Percentiles rank a stretch among this genome's conserved stretches.
Evolutionary conservation across 2,797 vertebrate genomes (phyloP).

Genomic region (Sylvia borin): DNA sequence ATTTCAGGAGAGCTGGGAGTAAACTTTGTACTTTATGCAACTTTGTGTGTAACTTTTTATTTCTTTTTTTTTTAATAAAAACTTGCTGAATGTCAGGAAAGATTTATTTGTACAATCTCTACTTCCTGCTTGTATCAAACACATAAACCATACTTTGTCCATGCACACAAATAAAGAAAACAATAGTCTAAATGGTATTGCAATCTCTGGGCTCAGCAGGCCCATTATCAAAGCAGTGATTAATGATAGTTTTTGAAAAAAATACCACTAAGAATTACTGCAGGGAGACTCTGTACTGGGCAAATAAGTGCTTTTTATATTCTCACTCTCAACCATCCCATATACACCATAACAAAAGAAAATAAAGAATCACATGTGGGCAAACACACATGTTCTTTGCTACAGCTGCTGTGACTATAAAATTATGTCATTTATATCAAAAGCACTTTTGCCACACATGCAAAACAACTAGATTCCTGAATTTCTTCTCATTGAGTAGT

Average conservation of each 20-base stretch:
- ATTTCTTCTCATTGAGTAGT: constrained; percentile 75
- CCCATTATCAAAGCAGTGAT: constrained; percentile 32
- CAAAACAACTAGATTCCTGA: constrained; percentile 72
- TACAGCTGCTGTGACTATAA: constrained; percentile 77
- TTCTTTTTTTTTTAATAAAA: not conserved
- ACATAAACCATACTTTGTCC: constrained; percentile 64
- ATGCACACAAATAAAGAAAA: constrained; percentile 66
- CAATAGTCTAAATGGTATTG: constrained; percentile 73
- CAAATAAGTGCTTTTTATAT: constrained; percentile 53
- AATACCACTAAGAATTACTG: constrained; percentile 66
- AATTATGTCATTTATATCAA: constrained; percentile 70
- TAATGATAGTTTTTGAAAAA: constrained; percentile 53
- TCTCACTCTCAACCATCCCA: constrained; percentile 28
- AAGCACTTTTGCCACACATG: constrained; percentile 71
- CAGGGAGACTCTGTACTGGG: constrained; percentile 45
- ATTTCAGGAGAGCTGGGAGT: constrained; percentile 22
- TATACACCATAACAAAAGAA: not conserved
- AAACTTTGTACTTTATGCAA: not conserved
- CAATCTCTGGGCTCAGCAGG: constrained; percentile 38
- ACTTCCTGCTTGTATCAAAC: constrained; percentile 52
- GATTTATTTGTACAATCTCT: constrained; percentile 46
- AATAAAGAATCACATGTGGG: constrained; percentile 49
- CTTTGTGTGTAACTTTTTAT: not conserved
- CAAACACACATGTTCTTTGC: constrained; percentile 68
- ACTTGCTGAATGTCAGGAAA: constrained; percentile 61